These are phyloP conservation scores for Aleiodes testaceus DNA, from an alignment of 2,888 invertebrate genomes.

Conservation along the genomic window DNA sequence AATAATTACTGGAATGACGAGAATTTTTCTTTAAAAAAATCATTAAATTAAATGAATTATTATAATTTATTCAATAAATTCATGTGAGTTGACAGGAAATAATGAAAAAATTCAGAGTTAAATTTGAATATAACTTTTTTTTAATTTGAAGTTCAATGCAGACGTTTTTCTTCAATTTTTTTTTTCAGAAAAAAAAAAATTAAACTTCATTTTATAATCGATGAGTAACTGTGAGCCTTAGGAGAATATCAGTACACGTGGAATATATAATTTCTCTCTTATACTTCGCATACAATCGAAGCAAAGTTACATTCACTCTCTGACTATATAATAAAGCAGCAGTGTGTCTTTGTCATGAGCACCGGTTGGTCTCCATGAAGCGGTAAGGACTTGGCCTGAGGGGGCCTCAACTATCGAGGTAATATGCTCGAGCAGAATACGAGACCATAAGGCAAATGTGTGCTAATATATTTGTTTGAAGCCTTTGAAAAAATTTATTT, in stretches of 20 bases:
- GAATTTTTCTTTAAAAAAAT: too few relatives aligned
- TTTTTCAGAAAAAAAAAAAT: too few relatives aligned
- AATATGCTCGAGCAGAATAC: conserved; percentile 2
- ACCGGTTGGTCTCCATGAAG: conserved; percentile 14
- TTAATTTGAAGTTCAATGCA: too few relatives aligned
- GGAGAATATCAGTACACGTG: neutral
- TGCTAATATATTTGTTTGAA: conserved; percentile 19
- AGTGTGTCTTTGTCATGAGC: conserved; percentile 18
- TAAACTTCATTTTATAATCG: too few relatives aligned
- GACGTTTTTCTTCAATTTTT: too few relatives aligned
- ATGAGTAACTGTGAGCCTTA: too few relatives aligned
- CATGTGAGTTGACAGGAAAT: too few relatives aligned
- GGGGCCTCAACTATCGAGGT: conserved; percentile 26
- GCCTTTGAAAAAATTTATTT: conserved; percentile 5
- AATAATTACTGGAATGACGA: too few relatives aligned
- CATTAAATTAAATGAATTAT: too few relatives aligned
- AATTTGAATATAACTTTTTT: too few relatives aligned
- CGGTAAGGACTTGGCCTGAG: conserved; percentile 20
- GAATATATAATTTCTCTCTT: conserved; percentile 1
- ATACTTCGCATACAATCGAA: neutral
- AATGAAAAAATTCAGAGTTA: too few relatives aligned
- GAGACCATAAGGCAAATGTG: conserved; percentile 13
- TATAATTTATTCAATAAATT: too few relatives aligned
- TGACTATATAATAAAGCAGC: neutral
- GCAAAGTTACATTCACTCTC: neutral